Base-by-base conservation (phyloP, 1,140 invertebrate genomes). In the Macrosteles quadrilineatus region DNA sequence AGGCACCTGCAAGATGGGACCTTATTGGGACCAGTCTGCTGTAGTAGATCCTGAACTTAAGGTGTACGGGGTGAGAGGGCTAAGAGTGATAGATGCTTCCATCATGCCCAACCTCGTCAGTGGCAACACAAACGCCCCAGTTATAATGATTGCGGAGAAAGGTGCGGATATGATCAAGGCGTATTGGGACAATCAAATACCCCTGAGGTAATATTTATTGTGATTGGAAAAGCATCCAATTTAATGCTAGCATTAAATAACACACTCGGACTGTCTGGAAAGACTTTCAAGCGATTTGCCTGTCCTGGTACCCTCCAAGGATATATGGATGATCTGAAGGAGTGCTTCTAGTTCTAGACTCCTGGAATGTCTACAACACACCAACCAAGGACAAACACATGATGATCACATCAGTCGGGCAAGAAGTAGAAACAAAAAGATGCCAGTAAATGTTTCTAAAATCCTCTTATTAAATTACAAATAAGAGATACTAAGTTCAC, bases 1-100 rank as follows among this genome's bases (percentile, higher is more conserved):
- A 0, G 94, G 94, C 0, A 96, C 95, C 0, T 93, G 91, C 64
- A 97, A 95, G 78, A 98, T 98, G 96, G 96, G 95, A 0, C 91
- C 91, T 0, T 87, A 88, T 57, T 90, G 88, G 85, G 94, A 96
- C 77, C 82, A 86, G 11, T 87, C 89, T 2, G 92, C 94, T 0
- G 96, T 97, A 0, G 95, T 97, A 0, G 95, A 97, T 80, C 88
- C 91, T 11, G 85, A 92, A 75, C 81, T 95, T 0, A 82, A 86
- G 63, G 93, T 95, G 1, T 92, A 94, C 73, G 93, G 93, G 0
- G 81, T 95, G 0, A 85, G 86, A 69, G 91, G 91, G 0, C 78
- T 96, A 2, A 82, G 93, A 2, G 93, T 95, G 0, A 89, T 93
- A n/a, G 93, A 96, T 77, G 92, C 90, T 0, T 93, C 91, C 59